These are phyloP conservation scores for Linnaemya tessellans DNA, from an alignment of 2,888 invertebrate genomes.

Conservation along the genomic window DNA sequence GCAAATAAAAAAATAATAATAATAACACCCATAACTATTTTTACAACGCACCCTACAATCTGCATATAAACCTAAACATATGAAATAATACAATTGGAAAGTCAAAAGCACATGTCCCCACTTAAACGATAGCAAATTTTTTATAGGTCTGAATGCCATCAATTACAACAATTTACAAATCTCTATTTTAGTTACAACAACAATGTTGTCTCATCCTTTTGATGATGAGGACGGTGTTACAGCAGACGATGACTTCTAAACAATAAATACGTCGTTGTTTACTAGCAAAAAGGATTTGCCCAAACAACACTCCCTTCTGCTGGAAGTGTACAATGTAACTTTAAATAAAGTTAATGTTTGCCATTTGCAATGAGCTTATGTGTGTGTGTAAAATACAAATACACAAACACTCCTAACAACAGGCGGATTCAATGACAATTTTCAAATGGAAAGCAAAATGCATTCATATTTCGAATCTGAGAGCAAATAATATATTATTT, in stretches of 20 bases:
- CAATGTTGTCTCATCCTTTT: neutral
- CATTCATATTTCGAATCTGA: neutral
- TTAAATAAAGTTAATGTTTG: constrained; percentile 61
- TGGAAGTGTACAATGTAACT: constrained; percentile 4
- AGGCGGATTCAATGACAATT: constrained; percentile 14
- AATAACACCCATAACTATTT: too few relatives aligned
- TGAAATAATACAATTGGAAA: too few relatives aligned
- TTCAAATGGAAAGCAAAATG: constrained; percentile 4
- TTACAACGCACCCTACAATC: too few relatives aligned
- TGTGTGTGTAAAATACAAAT: too few relatives aligned
- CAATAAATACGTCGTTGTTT: neutral
- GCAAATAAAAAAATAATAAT: too few relatives aligned
- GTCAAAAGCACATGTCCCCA: too few relatives aligned
- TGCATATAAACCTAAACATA: too few relatives aligned
- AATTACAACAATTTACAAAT: constrained; percentile 22
- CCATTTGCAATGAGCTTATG: constrained; percentile 40
- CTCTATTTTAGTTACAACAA: neutral
- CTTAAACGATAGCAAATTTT: too few relatives aligned
- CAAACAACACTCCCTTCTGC: constrained; percentile 10
- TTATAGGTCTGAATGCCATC: neutral
- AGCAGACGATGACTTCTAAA: constrained; percentile 18
- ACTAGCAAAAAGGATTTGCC: constrained; percentile 18
- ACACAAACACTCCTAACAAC: constrained; percentile 3
- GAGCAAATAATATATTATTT: neutral
- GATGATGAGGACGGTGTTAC: neutral